Evolutionary conservation across 2,113 vertebrate genomes (phyloP).

Genomic region (Mus musculus): GRCm39 chr4:54547501-54548000

Average conservation of each 20-base stretch:
- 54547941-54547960: neutral
- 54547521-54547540: neutral
- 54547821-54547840: neutral
- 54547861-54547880: neutral
- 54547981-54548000: too few relatives aligned
- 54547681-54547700: neutral
- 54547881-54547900: neutral
- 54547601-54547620: neutral
- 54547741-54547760: neutral
- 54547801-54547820: neutral
- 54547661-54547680: neutral
- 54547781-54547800: neutral
- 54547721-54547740: neutral
- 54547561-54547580: neutral
- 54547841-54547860: neutral
- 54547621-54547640: neutral
- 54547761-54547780: neutral
- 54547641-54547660: neutral
- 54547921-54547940: neutral
- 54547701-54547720: neutral
- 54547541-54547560: neutral
- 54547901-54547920: neutral
- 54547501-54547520: neutral
- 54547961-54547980: too few relatives aligned
- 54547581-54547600: neutral